A percentile compares a stretch with the other conserved stretches of the same genome.
Conservation (phyloP, 2,888 invertebrate genomes). For the Caenorhabditis virilis region DNA sequence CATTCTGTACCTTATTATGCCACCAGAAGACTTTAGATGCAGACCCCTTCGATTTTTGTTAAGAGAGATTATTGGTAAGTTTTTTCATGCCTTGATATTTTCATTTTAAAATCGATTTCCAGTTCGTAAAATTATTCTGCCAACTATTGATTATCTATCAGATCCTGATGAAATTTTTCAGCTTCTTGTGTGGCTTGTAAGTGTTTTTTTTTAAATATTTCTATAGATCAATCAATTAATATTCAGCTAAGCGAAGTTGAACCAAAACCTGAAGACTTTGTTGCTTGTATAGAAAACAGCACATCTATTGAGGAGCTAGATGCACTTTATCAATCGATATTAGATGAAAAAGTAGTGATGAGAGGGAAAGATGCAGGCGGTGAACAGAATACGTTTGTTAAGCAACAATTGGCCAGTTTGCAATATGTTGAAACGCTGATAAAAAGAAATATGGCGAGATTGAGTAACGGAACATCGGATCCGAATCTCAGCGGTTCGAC, state of each 20-base stretch:
- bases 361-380: constrained; percentile 85
- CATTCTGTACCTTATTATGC: constrained; percentile 81
- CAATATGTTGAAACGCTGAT: constrained; percentile 75
- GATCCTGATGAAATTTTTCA: constrained; percentile 92
- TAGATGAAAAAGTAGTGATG: constrained; percentile 78
- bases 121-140: constrained; percentile 75
- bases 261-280: constrained; percentile 83
- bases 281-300: constrained; percentile 81
- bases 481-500: constrained; percentile 13
- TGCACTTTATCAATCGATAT: constrained; percentile 80
- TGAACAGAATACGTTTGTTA: constrained; percentile 80
- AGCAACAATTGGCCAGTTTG: constrained; percentile 84
- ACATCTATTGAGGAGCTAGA: constrained; percentile 82
- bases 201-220: constrained; percentile 59
- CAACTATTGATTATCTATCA: constrained; percentile 78
- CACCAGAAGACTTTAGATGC: constrained; percentile 84
- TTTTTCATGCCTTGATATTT: not conserved
- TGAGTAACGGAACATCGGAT: constrained; percentile 23
- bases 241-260: constrained; percentile 80
- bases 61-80: constrained; percentile 69
- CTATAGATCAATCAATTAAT: not conserved
- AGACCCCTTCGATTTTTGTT: constrained; percentile 79
- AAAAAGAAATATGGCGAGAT: constrained; percentile 72
- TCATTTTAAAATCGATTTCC: constrained; percentile 3
- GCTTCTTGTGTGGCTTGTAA: constrained; percentile 84